A percentile compares a stretch with the other conserved stretches of the same genome.
Evolutionary conservation across 2,113 vertebrate species (phyloP).

Genomic region (Vicugna pacos): DNA sequence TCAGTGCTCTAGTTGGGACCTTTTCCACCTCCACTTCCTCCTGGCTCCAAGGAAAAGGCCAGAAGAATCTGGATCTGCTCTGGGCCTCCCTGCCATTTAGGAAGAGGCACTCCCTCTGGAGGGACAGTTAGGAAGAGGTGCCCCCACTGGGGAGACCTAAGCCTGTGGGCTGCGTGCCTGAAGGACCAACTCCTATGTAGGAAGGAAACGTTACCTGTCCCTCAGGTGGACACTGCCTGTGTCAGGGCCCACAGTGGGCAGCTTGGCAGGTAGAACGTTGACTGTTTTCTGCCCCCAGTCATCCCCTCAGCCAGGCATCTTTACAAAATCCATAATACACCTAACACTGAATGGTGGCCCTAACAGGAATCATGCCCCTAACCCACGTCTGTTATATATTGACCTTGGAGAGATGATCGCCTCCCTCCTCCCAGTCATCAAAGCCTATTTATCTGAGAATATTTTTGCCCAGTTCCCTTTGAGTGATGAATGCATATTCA

Average conservation of each 20-base stretch:
- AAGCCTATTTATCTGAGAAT: background rate
- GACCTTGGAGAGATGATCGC: background rate
- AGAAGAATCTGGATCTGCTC: background rate
- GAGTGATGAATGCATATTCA: background rate
- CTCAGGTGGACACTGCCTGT: background rate
- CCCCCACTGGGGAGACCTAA: background rate
- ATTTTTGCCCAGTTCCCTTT: background rate
- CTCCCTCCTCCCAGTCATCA: background rate
- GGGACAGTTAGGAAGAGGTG: background rate
- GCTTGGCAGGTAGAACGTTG: background rate
- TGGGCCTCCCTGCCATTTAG: background rate
- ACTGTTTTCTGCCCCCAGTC: background rate
- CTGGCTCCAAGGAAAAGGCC: slow-evolving; percentile 8
- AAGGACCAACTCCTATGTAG: background rate
- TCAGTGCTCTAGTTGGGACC: background rate
- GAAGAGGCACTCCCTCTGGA: background rate
- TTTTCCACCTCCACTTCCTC: slow-evolving; percentile 22
- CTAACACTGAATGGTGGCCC: background rate
- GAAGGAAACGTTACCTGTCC: background rate
- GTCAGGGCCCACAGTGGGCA: background rate
- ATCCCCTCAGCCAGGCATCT: background rate
- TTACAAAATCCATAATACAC: background rate
- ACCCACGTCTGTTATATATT: background rate
- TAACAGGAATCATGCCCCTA: background rate
- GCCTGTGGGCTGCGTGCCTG: background rate